Base-by-base conservation (phyloP, 2,888 invertebrate species). In the Ophion ventricosus region DNA sequence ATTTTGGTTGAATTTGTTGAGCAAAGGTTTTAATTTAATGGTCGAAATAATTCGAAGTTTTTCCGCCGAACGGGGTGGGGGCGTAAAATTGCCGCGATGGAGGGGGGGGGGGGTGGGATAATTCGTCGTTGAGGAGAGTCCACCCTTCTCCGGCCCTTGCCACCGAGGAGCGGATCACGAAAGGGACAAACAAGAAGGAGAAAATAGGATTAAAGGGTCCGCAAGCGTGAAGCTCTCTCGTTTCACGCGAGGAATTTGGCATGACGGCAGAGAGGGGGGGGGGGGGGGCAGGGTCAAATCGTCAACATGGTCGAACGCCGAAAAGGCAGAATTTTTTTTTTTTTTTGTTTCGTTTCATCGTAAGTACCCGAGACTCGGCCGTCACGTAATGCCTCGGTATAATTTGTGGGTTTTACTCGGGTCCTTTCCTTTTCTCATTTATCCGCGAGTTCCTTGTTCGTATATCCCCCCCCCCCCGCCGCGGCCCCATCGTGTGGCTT, bases 11-110 rank as follows among this genome's bases (percentile, higher is more conserved):
- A 11, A 72, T 67, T 76, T 76, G 70, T 64, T 49, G 70, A 63
- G 57, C 59, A 26, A 26, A 82, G 79, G 61, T 84, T 80, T 79
- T 76, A 80, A 79, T 84, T 84, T 75, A 79, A 79, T 77, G 80
- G 81, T 59, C 29, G 73, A 84, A 69, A 81, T 73, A 77, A 61
- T 63, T 82, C 14, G 77, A 77, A 66, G 80, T 75, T 59, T 75
- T 66, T 40, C 14, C 35, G 35, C 20, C 23, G 61, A 20, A 11
- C 56, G 1, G 59, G 57, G 59, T n/a, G 4, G 14, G 5, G 29
- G 35, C 2, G n/a, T 14, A 43, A 7, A 20, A 43, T 14, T 11
- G 29, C 8, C 26, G n/a, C 20, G 40, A 35, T 35, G 59, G 40
- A 20, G 43, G 25, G 49, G 49, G 17, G 40, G 57, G 57, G 59